Conservation (phyloP, 2,797 vertebrate species). For the Sparus aurata region DNA sequence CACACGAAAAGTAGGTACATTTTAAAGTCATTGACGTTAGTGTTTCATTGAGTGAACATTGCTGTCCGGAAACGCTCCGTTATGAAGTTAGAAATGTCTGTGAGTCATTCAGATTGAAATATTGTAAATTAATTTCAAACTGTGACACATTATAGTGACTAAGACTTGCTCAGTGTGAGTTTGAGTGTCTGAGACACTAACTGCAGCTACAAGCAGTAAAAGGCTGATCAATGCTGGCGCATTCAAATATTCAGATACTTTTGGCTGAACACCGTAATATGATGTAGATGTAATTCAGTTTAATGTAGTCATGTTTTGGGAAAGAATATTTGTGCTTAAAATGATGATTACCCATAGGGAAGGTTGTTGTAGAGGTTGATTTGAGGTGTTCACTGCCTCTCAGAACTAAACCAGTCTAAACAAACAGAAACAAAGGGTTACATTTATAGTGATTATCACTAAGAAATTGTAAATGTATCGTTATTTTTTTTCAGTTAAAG, state of each 20-base stretch:
- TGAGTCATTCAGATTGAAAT: neutral
- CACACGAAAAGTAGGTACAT: neutral
- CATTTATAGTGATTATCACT: no score
- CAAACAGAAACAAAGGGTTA: neutral
- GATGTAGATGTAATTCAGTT: neutral
- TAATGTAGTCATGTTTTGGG: neutral
- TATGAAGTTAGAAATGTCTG: neutral
- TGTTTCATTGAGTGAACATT: no score
- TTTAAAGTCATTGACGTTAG: no score
- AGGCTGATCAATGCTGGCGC: neutral
- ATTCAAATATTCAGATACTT: neutral
- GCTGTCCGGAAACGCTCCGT: no score
- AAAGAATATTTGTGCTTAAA: neutral
- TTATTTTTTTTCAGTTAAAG: no score
- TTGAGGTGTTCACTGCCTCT: neutral
- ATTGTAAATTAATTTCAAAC: neutral
- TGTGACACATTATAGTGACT: neutral
- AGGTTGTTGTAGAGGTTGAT: neutral
- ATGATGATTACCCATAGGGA: neutral
- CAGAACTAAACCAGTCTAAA: neutral
- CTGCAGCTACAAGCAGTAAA: neutral
- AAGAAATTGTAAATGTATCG: no score
- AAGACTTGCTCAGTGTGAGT: neutral
- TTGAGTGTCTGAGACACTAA: neutral
- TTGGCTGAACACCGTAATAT: neutral